Conservation (phyloP, 2,888 invertebrate genomes). For the Eupithecia subumbrata region DNA sequence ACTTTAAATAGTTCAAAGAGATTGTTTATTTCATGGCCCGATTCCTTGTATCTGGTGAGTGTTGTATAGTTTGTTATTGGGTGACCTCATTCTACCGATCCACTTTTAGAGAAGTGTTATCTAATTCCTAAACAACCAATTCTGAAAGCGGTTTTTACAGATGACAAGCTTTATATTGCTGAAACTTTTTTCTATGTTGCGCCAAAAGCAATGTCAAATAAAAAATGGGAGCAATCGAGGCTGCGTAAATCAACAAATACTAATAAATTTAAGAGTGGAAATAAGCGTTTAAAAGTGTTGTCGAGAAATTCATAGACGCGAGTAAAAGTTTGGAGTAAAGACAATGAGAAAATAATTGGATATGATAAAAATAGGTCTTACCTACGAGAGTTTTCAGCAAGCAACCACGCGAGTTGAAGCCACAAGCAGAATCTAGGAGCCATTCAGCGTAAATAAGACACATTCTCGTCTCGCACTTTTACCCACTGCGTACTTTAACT, state of each 20-base stretch:
- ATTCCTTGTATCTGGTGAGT: conserved; percentile 37
- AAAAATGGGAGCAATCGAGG: not conserved
- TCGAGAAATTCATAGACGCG: too few species aligned
- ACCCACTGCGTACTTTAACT: not conserved
- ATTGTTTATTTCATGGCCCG: conserved; percentile 38
- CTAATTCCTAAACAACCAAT: not conserved
- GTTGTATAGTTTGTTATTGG: conserved; percentile 35
- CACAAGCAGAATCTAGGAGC: not conserved
- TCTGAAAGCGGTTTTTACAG: not conserved
- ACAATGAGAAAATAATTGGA: not conserved
- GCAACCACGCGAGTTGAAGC: not conserved
- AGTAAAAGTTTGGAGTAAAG: too few species aligned
- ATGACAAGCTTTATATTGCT: not conserved
- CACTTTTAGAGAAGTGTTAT: conserved; percentile 6
- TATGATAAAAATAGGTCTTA: too few species aligned
- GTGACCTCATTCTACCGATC: conserved; percentile 24
- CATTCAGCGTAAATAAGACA: not conserved
- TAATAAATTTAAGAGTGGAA: not conserved
- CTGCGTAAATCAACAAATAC: not conserved
- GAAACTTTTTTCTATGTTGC: not conserved
- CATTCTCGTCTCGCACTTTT: not conserved
- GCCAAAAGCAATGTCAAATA: not conserved
- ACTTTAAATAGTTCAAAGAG: not conserved
- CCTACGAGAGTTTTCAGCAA: not conserved
- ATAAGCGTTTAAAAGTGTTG: too few species aligned